Percentiles rank a stretch among this genome's conserved stretches.
Evolutionary conservation across 1,140 invertebrate genomes (phyloP).

Genomic region (Pemphigus obesinymphae): DNA sequence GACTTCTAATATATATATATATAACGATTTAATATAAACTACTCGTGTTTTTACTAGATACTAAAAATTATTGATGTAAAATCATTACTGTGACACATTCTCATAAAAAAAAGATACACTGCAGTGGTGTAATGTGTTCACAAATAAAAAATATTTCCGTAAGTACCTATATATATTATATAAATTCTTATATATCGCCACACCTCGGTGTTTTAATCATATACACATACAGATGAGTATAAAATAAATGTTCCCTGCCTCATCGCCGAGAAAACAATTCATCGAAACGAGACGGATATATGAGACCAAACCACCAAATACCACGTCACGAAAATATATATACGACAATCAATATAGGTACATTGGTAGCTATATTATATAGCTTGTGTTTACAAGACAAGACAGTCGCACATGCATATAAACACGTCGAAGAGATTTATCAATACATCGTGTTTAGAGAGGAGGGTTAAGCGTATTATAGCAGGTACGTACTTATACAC

Average conservation of each 20-base stretch:
- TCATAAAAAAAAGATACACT: too few relatives aligned
- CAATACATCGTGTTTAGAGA: not conserved
- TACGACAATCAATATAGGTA: not conserved
- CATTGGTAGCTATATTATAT: not conserved
- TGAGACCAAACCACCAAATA: not conserved
- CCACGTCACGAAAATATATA: not conserved
- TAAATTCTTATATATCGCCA: conserved; percentile 1
- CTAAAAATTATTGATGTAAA: too few relatives aligned
- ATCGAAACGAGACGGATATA: not conserved
- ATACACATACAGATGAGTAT: not conserved
- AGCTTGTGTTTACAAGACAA: not conserved
- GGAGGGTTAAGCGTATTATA: too few relatives aligned
- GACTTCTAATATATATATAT: too few relatives aligned
- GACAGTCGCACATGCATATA: not conserved
- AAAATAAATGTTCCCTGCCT: not conserved
- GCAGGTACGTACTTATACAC: too few relatives aligned
- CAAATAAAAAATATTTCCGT: too few relatives aligned
- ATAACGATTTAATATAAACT: too few relatives aligned
- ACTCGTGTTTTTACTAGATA: too few relatives aligned
- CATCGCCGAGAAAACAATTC: not conserved
- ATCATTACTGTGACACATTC: too few relatives aligned
- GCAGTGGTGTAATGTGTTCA: too few relatives aligned
- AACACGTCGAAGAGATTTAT: not conserved
- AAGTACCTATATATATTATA: not conserved
- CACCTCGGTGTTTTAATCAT: not conserved